Base-by-base conservation (phyloP, 1,140 invertebrate species). In the Helicoverpa armigera region DNA sequence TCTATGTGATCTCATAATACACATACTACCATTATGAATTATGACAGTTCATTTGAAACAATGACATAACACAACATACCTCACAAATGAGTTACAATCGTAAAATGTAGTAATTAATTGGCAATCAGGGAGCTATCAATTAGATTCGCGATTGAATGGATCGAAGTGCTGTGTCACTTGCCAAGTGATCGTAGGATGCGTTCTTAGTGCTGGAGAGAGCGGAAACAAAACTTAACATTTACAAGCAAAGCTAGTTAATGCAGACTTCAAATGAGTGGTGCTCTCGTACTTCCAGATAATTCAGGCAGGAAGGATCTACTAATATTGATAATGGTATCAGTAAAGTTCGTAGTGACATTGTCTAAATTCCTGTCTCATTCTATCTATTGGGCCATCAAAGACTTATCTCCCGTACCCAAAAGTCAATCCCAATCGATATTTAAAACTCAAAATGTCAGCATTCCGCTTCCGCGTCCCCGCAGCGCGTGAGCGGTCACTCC, bases 101-200 rank as follows among this genome's bases (percentile, higher is more conserved):
- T 67, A 67, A 77, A 77, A 65, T 65, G 60, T 67, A 48, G 2
- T 77, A 51, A 77, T 65, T 51, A 65, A 77, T 77, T 77, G 75
- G 61, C 75, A 77, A 75, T 77, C 61, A 77, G 53, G 16, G 60
- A 50, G 50, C 75, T n/a, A 65, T 67, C 51, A 76, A 76, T 75
- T 65, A 77, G 14, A n/a, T 50, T 10, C 14, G 29, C 48, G 14
- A 77, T 77, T 77, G 75, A 77, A 77, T 54, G 75, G 23, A 77
- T 77, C 58, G 58, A 54, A 65, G 29, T 35, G 48, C 50, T 77
- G 18, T 53, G 75, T 67, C 50, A 54, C 75, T 67, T 77, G 75
- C 75, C 75, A 77, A 77, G 50, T 51, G 48, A 43, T 12, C 5
- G 75, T 18, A 51, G 75, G 10, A 13, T n/a, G 14, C 12, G 29